Evolutionary conservation across 30 jellyfish, hydroid and myxozoan genomes (phyloP).

Genomic region (Cassiopea andromeda): DNA sequence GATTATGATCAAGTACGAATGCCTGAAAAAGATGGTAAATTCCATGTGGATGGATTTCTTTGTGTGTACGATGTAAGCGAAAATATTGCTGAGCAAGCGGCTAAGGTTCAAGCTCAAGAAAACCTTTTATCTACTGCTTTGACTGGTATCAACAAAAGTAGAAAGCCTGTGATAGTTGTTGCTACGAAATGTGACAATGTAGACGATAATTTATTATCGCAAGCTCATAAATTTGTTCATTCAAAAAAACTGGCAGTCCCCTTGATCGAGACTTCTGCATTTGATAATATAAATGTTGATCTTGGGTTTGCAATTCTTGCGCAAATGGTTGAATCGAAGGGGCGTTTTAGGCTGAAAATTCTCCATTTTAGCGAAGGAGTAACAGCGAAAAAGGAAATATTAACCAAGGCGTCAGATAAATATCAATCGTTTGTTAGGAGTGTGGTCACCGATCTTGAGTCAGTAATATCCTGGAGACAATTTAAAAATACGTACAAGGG

Average conservation of each 20-base stretch:
- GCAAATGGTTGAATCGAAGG: conserved; percentile 88
- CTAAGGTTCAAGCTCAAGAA: conserved; percentile 78
- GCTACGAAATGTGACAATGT: conserved; percentile 98
- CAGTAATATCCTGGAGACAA: conserved; percentile 86
- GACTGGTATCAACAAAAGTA: conserved; percentile 68
- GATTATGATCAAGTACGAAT: conserved; percentile 84
- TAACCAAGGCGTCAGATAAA: conserved; percentile 66
- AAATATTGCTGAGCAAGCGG: conserved; percentile 71
- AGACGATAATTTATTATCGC: conserved; percentile 71
- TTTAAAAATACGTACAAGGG: conserved; percentile 53
- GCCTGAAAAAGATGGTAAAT: conserved; percentile 88
- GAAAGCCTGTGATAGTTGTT: conserved; percentile 93
- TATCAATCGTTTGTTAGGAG: conserved; percentile 80
- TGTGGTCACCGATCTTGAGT: conserved; percentile 76
- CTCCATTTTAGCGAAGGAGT: conserved; percentile 82
- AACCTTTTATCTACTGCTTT: conserved; percentile 80
- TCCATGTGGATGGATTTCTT: conserved; percentile 89
- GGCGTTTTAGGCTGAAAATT: conserved; percentile 79
- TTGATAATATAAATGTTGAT: conserved; percentile 77
- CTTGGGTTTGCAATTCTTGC: conserved; percentile 82
- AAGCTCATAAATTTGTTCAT: conserved; percentile 96
- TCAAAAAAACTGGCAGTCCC: conserved; percentile 80
- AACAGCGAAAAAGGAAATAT: conserved; percentile 55
- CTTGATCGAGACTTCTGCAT: conserved; percentile 94
- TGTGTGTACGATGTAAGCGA: conserved; percentile 98